Base-by-base conservation (phyloP, 2,113 vertebrate species). In the Muntiacus reevesi region DNA sequence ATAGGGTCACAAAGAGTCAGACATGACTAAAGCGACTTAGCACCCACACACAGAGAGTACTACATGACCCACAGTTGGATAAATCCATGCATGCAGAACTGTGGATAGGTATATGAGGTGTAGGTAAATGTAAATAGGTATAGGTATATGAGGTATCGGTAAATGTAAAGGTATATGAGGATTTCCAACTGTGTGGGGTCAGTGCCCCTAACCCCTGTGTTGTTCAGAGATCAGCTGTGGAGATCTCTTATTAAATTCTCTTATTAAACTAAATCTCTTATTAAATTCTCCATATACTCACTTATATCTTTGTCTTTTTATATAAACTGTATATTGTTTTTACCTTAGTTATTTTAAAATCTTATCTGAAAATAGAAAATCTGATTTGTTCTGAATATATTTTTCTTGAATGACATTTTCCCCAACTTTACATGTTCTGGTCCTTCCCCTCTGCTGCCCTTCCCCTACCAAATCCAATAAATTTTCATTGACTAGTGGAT, bases 311-410 rank as follows among this genome's bases (percentile, higher is more conserved):
- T 79, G 10, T 62, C 30, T 87, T 71, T 87, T 81, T 27, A 21
- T 81, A 15, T 33, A 45, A 36, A 71, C 15, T 19, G 1, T 30
- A 79, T 45, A 71, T 57, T 2, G 1, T 47, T 54, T 87, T 85
- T 54, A 50, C 59, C 79, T 95, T 43, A 84, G 54, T 59, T 62
- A 88, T 81, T 94, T 94, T 47, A 82, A 90, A 76, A 52, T 87
- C 59, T 6, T 87, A 59, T 33, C 33, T 81, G 74, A 87, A 81
- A 59, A 87, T 47, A 82, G 25, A 14, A 67, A 30, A 50, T 23
- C 6, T 55, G 30, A 16, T 86, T 86, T 86, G 1, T 45, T 86
- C 6, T 64, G 88, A 55, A 7, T 54, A 47, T 82, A 30, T 89
- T 89, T 88, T 50, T 89, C 2, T 67, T 88, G 28, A 94, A 55